These are phyloP conservation scores for Narcine bancroftii DNA, from an alignment of 2,113 vertebrate genomes.

Conservation along the genomic window DNA sequence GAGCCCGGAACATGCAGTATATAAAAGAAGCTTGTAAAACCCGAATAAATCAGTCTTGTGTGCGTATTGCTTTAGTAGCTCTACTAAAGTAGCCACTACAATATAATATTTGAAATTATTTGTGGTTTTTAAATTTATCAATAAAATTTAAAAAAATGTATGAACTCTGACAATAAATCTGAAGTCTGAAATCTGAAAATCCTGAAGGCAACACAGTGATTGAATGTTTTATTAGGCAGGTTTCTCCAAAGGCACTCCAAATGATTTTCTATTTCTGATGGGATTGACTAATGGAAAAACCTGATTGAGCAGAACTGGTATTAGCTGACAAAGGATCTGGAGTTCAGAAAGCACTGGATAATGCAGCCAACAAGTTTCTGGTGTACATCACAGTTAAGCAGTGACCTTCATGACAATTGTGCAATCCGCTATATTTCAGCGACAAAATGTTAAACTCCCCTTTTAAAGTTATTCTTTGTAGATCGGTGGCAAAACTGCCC, in stretches of 20 bases:
- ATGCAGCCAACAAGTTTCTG: neutral
- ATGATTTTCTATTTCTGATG: neutral
- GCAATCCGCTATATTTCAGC: neutral
- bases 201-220: neutral
- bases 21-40: too few relatives aligned
- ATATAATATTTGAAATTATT: too few relatives aligned
- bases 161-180: too few relatives aligned
- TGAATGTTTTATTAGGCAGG: neutral
- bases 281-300: neutral
- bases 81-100: too few relatives aligned
- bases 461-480: neutral
- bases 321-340: neutral
- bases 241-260: neutral
- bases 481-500: neutral
- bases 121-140: too few relatives aligned
- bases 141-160: too few relatives aligned
- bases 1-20: too few relatives aligned
- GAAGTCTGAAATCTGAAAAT: too few relatives aligned
- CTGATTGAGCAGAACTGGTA: neutral
- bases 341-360: neutral
- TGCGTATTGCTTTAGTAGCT: too few relatives aligned
- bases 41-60: too few relatives aligned
- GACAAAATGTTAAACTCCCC: neutral
- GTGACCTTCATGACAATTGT: neutral
- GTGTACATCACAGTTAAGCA: neutral